Percentiles rank a stretch among this genome's conserved stretches.
These are phyloP conservation scores for Melanotaenia duboulayi DNA, from an alignment of 2,113 vertebrate species.

Conservation along the genomic window DNA sequence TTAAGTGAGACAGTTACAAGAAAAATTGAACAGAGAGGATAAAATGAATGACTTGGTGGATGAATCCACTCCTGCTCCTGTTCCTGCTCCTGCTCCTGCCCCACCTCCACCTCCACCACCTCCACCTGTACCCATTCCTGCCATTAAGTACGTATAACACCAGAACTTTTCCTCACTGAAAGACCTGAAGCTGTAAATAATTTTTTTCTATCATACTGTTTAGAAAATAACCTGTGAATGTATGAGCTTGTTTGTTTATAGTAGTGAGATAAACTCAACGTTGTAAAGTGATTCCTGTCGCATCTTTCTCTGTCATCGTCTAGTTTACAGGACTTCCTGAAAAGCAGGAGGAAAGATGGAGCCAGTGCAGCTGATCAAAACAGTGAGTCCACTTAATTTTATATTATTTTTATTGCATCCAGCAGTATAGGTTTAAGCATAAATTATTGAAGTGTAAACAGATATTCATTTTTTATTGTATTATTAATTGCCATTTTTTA, in stretches of 20 bases:
- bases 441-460: neutral
- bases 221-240: neutral
- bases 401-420: neutral
- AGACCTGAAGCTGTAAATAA: neutral
- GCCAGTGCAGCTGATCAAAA: constrained; percentile 11
- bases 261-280: neutral
- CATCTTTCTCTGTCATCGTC: neutral
- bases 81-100: constrained; percentile 5
- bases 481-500: neutral
- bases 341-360: constrained; percentile 64
- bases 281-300: neutral
- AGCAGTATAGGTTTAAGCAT: too few species aligned
- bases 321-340: constrained; percentile 74
- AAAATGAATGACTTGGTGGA: neutral
- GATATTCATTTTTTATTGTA: neutral
- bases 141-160: constrained; percentile 45
- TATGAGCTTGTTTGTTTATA: constrained; percentile 5
- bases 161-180: neutral
- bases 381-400: constrained; percentile 55
- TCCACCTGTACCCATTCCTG: constrained; percentile 32
- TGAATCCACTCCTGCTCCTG: neutral
- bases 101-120: constrained; percentile 66
- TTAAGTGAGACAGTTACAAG: constrained; percentile 68
- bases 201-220: neutral
- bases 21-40: constrained; percentile 12